Conservation (phyloP, 2,888 invertebrate species). For the Heliconius sara region DNA sequence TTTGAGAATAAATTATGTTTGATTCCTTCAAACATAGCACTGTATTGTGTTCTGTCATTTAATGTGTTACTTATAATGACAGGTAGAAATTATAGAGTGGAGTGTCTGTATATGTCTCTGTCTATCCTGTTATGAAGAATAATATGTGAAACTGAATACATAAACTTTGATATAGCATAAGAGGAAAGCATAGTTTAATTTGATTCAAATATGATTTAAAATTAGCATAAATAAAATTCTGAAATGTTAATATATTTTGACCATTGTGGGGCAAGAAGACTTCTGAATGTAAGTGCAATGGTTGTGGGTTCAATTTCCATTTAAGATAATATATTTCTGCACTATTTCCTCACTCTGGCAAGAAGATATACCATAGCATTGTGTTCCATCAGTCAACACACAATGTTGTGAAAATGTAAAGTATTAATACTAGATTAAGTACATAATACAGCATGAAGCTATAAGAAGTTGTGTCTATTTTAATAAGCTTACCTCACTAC, state of each 20-base stretch:
- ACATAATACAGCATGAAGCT: neutral
- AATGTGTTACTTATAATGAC: neutral
- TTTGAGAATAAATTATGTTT: neutral
- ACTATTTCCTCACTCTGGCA: too few relatives aligned
- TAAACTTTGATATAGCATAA: too few relatives aligned
- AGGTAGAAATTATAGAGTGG: neutral
- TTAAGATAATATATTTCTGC: neutral
- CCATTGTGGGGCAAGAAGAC: neutral
- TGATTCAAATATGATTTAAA: too few relatives aligned
- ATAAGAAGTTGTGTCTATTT: neutral
- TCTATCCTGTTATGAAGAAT: too few relatives aligned
- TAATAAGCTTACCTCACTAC: conserved; percentile 67
- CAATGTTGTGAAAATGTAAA: too few relatives aligned
- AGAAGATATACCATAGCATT: too few relatives aligned
- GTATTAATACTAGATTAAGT: too few relatives aligned
- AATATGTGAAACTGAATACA: too few relatives aligned
- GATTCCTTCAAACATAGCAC: neutral
- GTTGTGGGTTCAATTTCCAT: neutral
- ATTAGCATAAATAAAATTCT: too few relatives aligned
- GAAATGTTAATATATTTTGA: neutral
- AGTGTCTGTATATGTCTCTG: too few relatives aligned
- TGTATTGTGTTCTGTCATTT: neutral
- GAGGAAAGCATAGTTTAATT: too few relatives aligned
- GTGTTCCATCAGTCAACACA: too few relatives aligned
- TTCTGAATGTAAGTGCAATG: neutral